phyloP scores from a whole-genome alignment of 2,888 invertebrate genomes.

The Macropis europaea region DNA sequence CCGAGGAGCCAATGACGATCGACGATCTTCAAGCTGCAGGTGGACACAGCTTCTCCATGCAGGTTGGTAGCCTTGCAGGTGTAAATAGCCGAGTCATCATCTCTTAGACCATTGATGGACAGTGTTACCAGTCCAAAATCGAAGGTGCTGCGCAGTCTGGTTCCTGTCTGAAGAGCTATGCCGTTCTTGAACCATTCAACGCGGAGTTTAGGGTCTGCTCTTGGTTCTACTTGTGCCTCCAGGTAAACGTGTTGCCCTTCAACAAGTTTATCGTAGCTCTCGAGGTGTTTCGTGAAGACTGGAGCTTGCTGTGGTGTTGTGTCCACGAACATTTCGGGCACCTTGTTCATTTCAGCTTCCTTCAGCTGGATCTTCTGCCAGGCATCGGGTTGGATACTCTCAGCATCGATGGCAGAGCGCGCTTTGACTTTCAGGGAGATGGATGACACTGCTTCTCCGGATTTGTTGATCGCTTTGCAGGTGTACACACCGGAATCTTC shows the following conservation, averaged over 20 bases:
- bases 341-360: conserved; percentile 95
- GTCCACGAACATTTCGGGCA: conserved; percentile 93
- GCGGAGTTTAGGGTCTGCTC: conserved; percentile 92
- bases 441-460: conserved; percentile 96
- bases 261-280: conserved; percentile 89
- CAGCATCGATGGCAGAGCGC: conserved; percentile 89
- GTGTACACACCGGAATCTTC: conserved; percentile 96
- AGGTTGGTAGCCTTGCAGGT: conserved; percentile 96
- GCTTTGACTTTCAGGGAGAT: conserved; percentile 94
- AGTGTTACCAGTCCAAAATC: conserved; percentile 98
- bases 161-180: conserved; percentile 91
- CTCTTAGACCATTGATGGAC: conserved; percentile 92
- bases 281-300: conserved; percentile 95
- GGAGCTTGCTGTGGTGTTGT: conserved; percentile 94
- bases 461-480: conserved; percentile 95
- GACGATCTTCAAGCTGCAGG: conserved; percentile 93
- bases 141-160: conserved; percentile 95
- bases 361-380: conserved; percentile 95
- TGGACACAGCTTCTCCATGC: conserved; percentile 96
- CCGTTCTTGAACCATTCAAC: conserved; percentile 97
- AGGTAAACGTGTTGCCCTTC: conserved; percentile 93
- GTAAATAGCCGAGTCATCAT: conserved; percentile 96
- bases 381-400: conserved; percentile 93
- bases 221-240: conserved; percentile 95
- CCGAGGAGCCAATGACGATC: conserved; percentile 93